A percentile compares a stretch with the other conserved stretches of the same genome.
Conservation (phyloP, 2,113 vertebrate genomes). For the zebrafish (Danio rerio) region GRCz12tu NC_133179.1:18294001-18294500, state of each 20-base stretch:
- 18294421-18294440: not conserved
- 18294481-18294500: not conserved
- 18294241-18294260: constrained; percentile 17
- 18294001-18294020: not conserved
- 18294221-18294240: not conserved
- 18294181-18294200: not conserved
- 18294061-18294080: constrained; percentile 7
- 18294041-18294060: not conserved
- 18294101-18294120: not conserved
- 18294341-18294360: not conserved
- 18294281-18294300: constrained; percentile 42
- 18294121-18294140: not conserved
- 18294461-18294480: not conserved
- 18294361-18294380: constrained; percentile 5
- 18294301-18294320: constrained; percentile 2
- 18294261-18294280: constrained; percentile 15
- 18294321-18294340: constrained; percentile 2
- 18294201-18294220: constrained; percentile 32
- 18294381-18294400: not conserved
- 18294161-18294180: not conserved
- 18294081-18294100: constrained; percentile 37
- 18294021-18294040: not conserved
- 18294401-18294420: constrained; percentile 23
- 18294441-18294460: not conserved
- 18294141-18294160: not conserved